Evolutionary conservation across 2,888 invertebrate species (phyloP).

Genomic region (Chymomyza amoena): DNA sequence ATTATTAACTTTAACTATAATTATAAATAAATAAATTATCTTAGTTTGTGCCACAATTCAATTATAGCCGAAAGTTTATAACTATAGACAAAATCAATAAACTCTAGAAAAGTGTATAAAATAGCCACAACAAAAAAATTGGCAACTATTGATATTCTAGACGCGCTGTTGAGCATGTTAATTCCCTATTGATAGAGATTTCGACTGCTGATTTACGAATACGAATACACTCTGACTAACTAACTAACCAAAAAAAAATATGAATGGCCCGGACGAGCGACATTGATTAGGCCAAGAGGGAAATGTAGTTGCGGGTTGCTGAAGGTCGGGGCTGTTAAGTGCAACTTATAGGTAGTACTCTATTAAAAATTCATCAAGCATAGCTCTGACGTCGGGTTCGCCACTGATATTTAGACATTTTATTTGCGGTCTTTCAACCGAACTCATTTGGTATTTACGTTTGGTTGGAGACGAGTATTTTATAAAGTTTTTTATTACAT

Average conservation of each 20-base stretch:
- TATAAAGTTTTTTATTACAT: background rate
- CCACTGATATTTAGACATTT: conserved; percentile 22
- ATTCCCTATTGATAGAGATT: conserved; percentile 48
- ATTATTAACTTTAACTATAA: too few species aligned
- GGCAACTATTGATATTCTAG: conserved; percentile 35
- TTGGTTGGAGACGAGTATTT: background rate
- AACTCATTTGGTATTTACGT: conserved; percentile 27
- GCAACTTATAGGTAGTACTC: background rate
- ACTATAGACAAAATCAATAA: too few species aligned
- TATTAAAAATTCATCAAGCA: conserved; percentile 36
- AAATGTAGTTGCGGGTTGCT: background rate
- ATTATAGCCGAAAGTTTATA: too few species aligned
- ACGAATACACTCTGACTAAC: background rate
- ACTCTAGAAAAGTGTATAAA: background rate
- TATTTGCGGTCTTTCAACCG: conserved; percentile 49
- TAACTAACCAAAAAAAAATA: conserved; percentile 24
- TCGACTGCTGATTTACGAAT: conserved; percentile 31
- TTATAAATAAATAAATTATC: too few species aligned
- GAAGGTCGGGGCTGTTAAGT: background rate
- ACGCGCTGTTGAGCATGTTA: conserved; percentile 50
- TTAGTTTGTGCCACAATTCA: too few species aligned
- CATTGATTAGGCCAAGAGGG: conserved; percentile 43
- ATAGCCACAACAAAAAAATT: conserved; percentile 31
- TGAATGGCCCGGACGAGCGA: conserved; percentile 22
- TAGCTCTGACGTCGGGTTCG: background rate